Evolutionary conservation across 2,888 invertebrate genomes (phyloP).

Genomic region (Eristalis arbustorum): DNA sequence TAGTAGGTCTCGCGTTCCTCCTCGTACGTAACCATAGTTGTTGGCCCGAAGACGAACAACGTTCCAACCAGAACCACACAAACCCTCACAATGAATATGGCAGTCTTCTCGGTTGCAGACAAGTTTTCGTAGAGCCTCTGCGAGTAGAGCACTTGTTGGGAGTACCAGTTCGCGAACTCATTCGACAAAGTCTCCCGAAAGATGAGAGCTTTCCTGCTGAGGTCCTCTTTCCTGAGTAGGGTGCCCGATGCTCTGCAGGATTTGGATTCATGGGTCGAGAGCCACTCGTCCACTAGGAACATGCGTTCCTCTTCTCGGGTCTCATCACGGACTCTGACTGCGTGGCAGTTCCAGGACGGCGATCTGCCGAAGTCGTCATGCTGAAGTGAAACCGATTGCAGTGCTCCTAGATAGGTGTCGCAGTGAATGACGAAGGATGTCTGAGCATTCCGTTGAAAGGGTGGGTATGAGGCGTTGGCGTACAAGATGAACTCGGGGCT

Average conservation of each 20-base stretch:
- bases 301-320: slow-evolving; percentile 35
- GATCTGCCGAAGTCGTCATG: slow-evolving; percentile 73
- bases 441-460: slow-evolving; percentile 38
- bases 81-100: slow-evolving; percentile 24
- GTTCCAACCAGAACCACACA: slow-evolving; percentile 24
- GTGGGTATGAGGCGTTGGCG: slow-evolving; percentile 39
- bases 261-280: slow-evolving; percentile 1
- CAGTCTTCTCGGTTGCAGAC: slow-evolving; percentile 20
- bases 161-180: slow-evolving; percentile 43
- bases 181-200: slow-evolving; percentile 20
- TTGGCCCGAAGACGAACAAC: slow-evolving; percentile 53
- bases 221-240: background rate
- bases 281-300: slow-evolving; percentile 71
- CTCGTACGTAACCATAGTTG: slow-evolving; percentile 71
- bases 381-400: slow-evolving; percentile 53
- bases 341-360: slow-evolving; percentile 73
- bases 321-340: slow-evolving; percentile 70
- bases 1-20: slow-evolving; percentile 70
- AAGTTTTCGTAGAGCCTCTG: background rate
- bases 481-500: slow-evolving; percentile 54
- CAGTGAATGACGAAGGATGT: slow-evolving; percentile 16
- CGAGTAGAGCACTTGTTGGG: slow-evolving; percentile 4
- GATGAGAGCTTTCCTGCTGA: background rate
- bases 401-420: slow-evolving; percentile 35
- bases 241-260: background rate